Base-by-base conservation (phyloP, 2,888 invertebrate species). In the Ophion slaviceki region DNA sequence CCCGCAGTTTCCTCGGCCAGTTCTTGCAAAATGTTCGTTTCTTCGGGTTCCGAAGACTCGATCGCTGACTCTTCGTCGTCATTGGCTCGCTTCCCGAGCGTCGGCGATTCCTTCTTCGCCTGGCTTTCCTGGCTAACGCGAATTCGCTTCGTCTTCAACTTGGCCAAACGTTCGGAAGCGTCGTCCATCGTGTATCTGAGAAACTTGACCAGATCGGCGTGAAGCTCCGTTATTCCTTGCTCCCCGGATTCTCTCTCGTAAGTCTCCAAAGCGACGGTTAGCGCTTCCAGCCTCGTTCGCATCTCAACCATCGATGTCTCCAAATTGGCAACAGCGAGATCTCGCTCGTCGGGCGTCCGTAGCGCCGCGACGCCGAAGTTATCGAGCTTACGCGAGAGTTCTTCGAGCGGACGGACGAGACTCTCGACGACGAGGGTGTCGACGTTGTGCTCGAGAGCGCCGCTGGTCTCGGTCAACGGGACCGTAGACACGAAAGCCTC, bases 341-440 rank as follows among this genome's bases (percentile, higher is more conserved):
- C 86, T 40, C 70, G 79, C 24, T 80, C 81, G 28, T 20, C 59
- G 10, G 74, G 68, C 10, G 45, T 76, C 5, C 45, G 59, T 11
- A 67, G 20, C 20, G 68, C 45, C 0, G 76, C 70, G 2, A 59
- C 17, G 17, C 66, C 59, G 61, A 86, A 86, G 24, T 77, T 79
- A 45, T 88, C 87, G 14, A 93, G 62, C 36, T 85, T 87, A 67
- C 86, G 83, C 1, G 87, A 88, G 7, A 91, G 79, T 59, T 92
- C 92, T 77, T 93, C 93, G 24, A 93, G 67, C 0, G 93, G 92
- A 71, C 90, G 88, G 0, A 91, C 89, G 3, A 93, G 84, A 6
- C 93, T 91, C 77, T 93, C 93, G 2, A 93, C 90, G 1, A 93
- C 89, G 17, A 93, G 91, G 5, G 92, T 92, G 85, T 93, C 93